Base-by-base conservation (phyloP, 2,797 vertebrate genomes). In the Furcifer pardalis region DNA sequence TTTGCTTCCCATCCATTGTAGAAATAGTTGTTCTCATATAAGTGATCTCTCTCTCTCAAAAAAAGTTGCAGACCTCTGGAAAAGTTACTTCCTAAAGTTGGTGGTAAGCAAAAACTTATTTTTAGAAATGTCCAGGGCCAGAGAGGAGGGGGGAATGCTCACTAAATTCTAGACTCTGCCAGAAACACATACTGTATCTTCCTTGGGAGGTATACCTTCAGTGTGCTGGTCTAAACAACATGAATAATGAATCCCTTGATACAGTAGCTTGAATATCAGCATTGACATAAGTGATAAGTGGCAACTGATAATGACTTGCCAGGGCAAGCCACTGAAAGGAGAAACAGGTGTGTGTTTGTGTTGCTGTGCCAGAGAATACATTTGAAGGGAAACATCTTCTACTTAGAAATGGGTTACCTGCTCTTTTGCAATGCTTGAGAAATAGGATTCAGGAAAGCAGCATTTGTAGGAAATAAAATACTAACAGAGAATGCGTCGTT, bases 241-340 rank as follows among this genome's bases (percentile, higher is more conserved):
- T 60, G 52, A 81, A 81, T 85, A 85, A 85, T 81, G 63, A 60
- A 81, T 77, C 79, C 42, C 9, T 69, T 68, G 72, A 80, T 60
- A 23, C 49, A 46, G 63, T 69, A 77, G 52, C 52, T 49, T 77
- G 52, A 69, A 69, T 65, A 85, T 37, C 77, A 84, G 72, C n/a
- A 65, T 40, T 76, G 72, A 76, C 79, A 68, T 19, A 81, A 77
- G 74, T 44, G 79, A 69, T 62, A 81, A 68, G 81, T 81, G 84
- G n/a, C 59, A 46, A 68, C 63, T 62, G 63, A 85, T 46, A 81
- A 81, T 62, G 37, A 81, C 49, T 76, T 76, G 46, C 62, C 59
- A 49, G 72, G 59, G 52, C 71, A 85, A 75, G n/a, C 42, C 21
- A 78, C 21, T 32, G 69, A 66, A 56, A 65, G 66, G n/a, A 27